phyloP scores from a whole-genome alignment of 2,113 vertebrate genomes.

The Eclectus roratus region DNA sequence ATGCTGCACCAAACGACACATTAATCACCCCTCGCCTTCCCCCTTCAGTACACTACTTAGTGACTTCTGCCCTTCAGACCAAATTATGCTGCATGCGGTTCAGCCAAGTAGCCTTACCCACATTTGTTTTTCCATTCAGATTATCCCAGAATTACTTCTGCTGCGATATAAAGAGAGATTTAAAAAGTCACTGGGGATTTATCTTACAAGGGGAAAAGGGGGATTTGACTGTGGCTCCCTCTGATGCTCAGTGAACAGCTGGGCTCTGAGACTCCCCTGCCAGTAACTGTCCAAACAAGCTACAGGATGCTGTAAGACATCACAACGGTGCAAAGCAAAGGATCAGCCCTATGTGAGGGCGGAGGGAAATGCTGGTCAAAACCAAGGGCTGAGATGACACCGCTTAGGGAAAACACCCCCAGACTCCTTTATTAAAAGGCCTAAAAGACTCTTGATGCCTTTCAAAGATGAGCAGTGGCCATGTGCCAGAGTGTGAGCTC shows the following conservation, averaged over 20 bases:
- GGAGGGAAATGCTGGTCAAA: background rate
- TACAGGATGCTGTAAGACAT: accelerated
- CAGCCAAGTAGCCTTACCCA: background rate
- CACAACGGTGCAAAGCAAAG: background rate
- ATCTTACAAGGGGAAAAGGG: background rate
- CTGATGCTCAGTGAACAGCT: background rate
- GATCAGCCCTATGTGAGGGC: accelerated
- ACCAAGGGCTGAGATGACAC: background rate
- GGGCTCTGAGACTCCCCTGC: background rate
- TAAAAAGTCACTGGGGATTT: background rate
- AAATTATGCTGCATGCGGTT: background rate
- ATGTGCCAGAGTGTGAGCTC: background rate
- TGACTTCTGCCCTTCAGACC: slow-evolving; percentile 14
- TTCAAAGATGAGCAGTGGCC: background rate
- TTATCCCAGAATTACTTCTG: background rate
- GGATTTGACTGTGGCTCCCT: background rate
- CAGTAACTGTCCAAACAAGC: background rate
- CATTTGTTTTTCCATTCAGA: background rate
- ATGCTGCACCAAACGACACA: slow-evolving; percentile 9
- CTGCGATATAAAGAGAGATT: background rate
- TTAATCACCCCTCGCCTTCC: background rate
- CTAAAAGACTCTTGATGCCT: background rate
- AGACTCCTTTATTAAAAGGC: background rate
- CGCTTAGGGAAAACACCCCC: background rate
- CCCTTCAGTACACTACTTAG: background rate